phyloP scores from a whole-genome alignment of 2,113 vertebrate species.

The Ailuropoda melanoleuca region DNA sequence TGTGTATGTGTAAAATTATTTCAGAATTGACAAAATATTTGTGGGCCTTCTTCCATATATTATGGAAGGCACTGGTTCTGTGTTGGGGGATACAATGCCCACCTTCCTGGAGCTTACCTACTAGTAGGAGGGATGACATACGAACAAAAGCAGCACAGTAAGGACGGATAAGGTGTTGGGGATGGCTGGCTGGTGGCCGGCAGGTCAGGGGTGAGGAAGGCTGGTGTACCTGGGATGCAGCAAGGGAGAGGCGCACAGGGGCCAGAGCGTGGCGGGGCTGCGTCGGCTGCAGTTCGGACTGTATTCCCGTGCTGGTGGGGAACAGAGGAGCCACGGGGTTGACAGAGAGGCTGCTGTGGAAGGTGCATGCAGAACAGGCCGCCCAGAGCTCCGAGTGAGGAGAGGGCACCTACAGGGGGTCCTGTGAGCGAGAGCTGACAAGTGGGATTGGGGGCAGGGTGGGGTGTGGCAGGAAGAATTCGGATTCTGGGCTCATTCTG shows the following conservation, averaged over 20 bases:
- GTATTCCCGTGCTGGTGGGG: not conserved
- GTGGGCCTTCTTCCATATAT: not conserved
- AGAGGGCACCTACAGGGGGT: not conserved
- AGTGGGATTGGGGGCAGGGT: fast-evolving
- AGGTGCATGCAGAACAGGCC: not conserved
- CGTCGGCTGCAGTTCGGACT: not conserved
- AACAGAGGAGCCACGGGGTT: not conserved
- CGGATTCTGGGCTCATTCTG: not conserved
- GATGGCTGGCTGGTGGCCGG: not conserved
- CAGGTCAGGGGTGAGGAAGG: not conserved
- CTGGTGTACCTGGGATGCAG: not conserved
- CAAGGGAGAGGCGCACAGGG: not conserved
- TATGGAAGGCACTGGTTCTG: not conserved
- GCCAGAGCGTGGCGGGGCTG: fast-evolving
- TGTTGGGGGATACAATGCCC: not conserved
- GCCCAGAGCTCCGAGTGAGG: not conserved
- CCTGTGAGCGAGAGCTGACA: fast-evolving
- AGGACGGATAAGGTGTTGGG: not conserved
- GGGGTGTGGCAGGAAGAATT: no score
- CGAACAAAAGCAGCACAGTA: not conserved
- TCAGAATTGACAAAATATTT: not conserved
- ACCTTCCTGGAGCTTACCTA: not conserved
- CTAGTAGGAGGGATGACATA: not conserved
- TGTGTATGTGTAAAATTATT: not conserved
- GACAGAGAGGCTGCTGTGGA: not conserved